A percentile compares a stretch with the other conserved stretches of the same genome.
These are phyloP conservation scores for Chironomus tentans DNA, from an alignment of 2,888 invertebrate species.

Conservation along the genomic window DNA sequence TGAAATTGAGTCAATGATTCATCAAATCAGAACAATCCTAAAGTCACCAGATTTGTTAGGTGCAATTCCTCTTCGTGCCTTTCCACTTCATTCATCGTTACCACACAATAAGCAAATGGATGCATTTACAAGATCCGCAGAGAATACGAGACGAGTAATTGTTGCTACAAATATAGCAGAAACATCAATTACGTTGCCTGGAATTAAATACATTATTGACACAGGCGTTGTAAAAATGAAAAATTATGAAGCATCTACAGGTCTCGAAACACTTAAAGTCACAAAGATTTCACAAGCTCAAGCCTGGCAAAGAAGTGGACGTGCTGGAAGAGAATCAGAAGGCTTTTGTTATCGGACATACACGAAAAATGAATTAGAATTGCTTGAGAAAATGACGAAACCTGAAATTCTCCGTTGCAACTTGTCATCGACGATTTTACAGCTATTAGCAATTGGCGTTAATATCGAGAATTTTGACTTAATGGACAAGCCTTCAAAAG, in stretches of 20 bases:
- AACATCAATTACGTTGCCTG: constrained; percentile 91
- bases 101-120: constrained; percentile 78
- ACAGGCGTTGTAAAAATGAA: constrained; percentile 85
- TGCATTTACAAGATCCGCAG: constrained; percentile 63
- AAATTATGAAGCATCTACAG: constrained; percentile 69
- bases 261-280: constrained; percentile 74
- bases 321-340: constrained; percentile 79
- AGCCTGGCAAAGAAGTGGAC: constrained; percentile 85
- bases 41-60: constrained; percentile 53
- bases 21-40: constrained; percentile 61
- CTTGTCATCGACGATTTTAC: constrained; percentile 50
- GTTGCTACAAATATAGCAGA: constrained; percentile 97
- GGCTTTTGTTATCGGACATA: constrained; percentile 84
- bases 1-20: constrained; percentile 82
- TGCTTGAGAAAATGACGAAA: constrained; percentile 58
- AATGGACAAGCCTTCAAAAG: constrained; percentile 75
- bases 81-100: constrained; percentile 85
- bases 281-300: constrained; percentile 82
- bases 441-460: constrained; percentile 76
- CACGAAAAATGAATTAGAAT: constrained; percentile 65
- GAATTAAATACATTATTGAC: constrained; percentile 85
- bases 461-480: constrained; percentile 79
- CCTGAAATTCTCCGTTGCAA: constrained; percentile 82
- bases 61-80: constrained; percentile 59
- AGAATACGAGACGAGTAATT: constrained; percentile 76